phyloP scores from a whole-genome alignment of 1,140 invertebrate species.

The Lasioglossum albipes region DNA sequence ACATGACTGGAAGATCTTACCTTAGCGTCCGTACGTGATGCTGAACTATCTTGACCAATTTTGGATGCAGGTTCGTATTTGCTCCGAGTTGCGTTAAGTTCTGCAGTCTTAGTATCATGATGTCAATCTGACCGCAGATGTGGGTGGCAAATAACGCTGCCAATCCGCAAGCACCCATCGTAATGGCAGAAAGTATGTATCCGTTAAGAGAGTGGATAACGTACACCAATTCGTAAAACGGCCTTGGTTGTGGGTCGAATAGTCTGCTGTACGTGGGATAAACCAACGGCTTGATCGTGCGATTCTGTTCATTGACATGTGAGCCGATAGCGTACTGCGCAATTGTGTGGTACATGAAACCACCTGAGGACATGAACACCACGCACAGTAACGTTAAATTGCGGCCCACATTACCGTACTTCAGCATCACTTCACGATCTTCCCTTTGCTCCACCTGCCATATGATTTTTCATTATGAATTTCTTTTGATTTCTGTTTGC shows the following conservation, averaged over 20 bases:
- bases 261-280: constrained; percentile 54
- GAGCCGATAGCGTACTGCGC: constrained; percentile 18
- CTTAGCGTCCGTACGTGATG: constrained; percentile 42
- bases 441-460: constrained; percentile 25
- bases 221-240: constrained; percentile 56
- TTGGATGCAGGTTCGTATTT: not conserved
- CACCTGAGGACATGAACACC: constrained; percentile 51
- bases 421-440: constrained; percentile 44
- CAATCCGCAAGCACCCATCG: constrained; percentile 41
- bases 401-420: constrained; percentile 43
- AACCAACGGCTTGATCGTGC: constrained; percentile 42
- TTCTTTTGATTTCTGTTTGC: not conserved
- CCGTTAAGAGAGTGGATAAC: constrained; percentile 36
- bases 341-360: constrained; percentile 40
- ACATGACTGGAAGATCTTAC: not conserved
- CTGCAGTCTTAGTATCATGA: constrained; percentile 48
- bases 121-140: constrained; percentile 57
- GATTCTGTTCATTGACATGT: constrained; percentile 32
- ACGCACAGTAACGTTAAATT: constrained; percentile 47
- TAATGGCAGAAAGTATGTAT: constrained; percentile 40
- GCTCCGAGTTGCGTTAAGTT: constrained; percentile 21
- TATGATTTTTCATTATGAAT: not conserved
- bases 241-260: constrained; percentile 30
- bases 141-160: constrained; percentile 52
- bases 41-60: constrained; percentile 44